These are phyloP conservation scores for Drosophila rhopaloa DNA, from an alignment of 1,140 invertebrate genomes.

Conservation along the genomic window DNA sequence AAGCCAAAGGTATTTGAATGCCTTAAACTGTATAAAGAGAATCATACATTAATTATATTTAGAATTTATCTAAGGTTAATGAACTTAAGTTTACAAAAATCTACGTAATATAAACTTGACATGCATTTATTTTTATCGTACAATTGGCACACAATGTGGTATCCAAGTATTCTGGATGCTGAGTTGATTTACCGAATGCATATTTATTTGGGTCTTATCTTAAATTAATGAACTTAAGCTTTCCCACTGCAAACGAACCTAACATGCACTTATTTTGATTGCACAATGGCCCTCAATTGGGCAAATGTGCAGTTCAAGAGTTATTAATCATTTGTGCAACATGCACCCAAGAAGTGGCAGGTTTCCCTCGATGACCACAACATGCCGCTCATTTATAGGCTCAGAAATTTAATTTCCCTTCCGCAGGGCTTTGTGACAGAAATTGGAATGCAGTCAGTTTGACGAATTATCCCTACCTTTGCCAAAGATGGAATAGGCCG, in stretches of 20 bases:
- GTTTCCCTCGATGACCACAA: background rate
- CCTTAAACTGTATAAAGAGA: too few relatives aligned
- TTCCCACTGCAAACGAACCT: background rate
- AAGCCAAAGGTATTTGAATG: too few relatives aligned
- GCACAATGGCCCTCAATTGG: background rate
- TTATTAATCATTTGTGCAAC: conserved; percentile 23
- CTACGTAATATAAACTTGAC: too few relatives aligned
- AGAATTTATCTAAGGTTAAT: too few relatives aligned
- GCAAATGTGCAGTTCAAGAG: background rate
- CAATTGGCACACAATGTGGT: too few relatives aligned
- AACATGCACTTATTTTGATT: background rate
- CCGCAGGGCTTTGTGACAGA: conserved; percentile 1
- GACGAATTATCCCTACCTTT: conserved; percentile 21
- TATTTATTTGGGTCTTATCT: too few relatives aligned
- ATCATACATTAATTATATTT: too few relatives aligned
- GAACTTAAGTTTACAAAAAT: too few relatives aligned
- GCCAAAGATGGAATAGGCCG: background rate
- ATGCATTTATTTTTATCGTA: too few relatives aligned
- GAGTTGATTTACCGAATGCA: too few relatives aligned
- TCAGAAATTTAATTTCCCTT: conserved; percentile 9
- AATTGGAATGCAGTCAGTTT: conserved; percentile 45
- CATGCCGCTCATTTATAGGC: conserved; percentile 8
- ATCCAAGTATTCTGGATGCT: too few relatives aligned
- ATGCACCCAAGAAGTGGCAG: background rate
- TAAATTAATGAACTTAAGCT: background rate